These are phyloP conservation scores for Phasianus colchicus DNA, from an alignment of 2,113 vertebrate genomes.

Conservation along the genomic window DNA sequence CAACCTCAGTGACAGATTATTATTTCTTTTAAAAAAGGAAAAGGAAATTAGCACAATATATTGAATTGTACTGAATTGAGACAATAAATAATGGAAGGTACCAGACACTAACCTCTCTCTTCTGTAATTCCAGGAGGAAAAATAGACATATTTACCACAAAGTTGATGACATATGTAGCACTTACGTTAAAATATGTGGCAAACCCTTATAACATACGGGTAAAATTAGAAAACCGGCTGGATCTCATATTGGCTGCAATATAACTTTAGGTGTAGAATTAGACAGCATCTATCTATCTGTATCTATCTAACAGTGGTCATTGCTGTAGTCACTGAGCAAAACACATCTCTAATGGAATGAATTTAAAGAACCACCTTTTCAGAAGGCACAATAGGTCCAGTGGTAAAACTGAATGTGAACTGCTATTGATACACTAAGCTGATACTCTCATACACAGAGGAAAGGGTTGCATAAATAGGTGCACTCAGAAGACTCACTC, in stretches of 20 bases:
- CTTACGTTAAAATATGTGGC: conserved; percentile 72
- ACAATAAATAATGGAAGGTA: conserved; percentile 74
- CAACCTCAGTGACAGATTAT: conserved; percentile 73
- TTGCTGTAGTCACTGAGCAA: not conserved
- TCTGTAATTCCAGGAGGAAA: conserved; percentile 67
- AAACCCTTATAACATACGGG: conserved; percentile 56
- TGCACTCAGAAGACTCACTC: not conserved
- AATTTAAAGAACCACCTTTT: not conserved
- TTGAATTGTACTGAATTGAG: conserved; percentile 71
- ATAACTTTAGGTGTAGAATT: conserved; percentile 58
- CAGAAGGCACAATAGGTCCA: not conserved
- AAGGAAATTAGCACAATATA: conserved; percentile 77
- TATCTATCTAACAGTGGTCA: not conserved
- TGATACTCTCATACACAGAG: not conserved
- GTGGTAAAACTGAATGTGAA: not conserved
- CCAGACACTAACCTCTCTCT: conserved; percentile 51
- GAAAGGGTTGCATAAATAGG: not conserved
- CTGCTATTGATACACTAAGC: not conserved
- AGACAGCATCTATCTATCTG: not conserved
- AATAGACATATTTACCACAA: conserved; percentile 74
- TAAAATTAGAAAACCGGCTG: conserved; percentile 54
- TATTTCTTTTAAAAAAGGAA: conserved; percentile 74
- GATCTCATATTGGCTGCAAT: conserved; percentile 48
- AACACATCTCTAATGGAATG: not conserved
- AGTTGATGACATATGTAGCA: conserved; percentile 71